Conservation (phyloP, 2,888 invertebrate species). For the Lobophora halterata region DNA sequence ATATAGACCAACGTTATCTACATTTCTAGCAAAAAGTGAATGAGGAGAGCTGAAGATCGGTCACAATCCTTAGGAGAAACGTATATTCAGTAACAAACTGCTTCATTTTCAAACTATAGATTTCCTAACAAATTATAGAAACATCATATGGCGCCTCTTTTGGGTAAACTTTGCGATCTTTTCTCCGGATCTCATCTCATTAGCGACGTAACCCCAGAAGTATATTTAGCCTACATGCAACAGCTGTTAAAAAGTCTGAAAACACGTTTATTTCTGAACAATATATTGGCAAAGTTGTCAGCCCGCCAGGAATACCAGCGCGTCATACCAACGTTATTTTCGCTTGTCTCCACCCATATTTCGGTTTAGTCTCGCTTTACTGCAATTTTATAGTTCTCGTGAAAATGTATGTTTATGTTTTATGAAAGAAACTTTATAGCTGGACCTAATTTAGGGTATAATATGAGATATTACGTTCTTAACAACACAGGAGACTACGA, state of each 20-base stretch:
- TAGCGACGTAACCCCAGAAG: slow-evolving; percentile 13
- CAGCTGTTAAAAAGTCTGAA: slow-evolving; percentile 47
- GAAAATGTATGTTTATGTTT: slow-evolving; percentile 30
- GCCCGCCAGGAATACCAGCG: slow-evolving; percentile 56
- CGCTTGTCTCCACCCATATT: slow-evolving; percentile 38
- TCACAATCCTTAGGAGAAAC: too few relatives aligned
- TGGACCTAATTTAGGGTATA: slow-evolving; percentile 10
- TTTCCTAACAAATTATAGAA: too few relatives aligned
- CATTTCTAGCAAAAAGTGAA: too few relatives aligned
- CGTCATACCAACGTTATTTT: slow-evolving; percentile 56
- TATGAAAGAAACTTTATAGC: slow-evolving; percentile 26
- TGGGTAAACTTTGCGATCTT: neutral
- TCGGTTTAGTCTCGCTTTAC: slow-evolving; percentile 40
- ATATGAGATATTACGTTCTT: slow-evolving; percentile 1
- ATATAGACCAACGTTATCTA: too few relatives aligned
- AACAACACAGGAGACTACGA: neutral
- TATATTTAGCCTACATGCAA: slow-evolving; percentile 34
- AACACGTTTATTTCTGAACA: slow-evolving; percentile 61
- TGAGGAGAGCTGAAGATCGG: too few relatives aligned
- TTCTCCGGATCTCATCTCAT: neutral
- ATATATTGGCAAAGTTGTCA: slow-evolving; percentile 60
- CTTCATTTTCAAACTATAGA: too few relatives aligned
- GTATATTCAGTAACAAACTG: too few relatives aligned
- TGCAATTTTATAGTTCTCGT: slow-evolving; percentile 39
- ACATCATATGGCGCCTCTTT: too few relatives aligned